Evolutionary conservation across 2,888 invertebrate species (phyloP), one percentile per base, ranked within the genome.

Genomic region (Erynnis tages): DNA sequence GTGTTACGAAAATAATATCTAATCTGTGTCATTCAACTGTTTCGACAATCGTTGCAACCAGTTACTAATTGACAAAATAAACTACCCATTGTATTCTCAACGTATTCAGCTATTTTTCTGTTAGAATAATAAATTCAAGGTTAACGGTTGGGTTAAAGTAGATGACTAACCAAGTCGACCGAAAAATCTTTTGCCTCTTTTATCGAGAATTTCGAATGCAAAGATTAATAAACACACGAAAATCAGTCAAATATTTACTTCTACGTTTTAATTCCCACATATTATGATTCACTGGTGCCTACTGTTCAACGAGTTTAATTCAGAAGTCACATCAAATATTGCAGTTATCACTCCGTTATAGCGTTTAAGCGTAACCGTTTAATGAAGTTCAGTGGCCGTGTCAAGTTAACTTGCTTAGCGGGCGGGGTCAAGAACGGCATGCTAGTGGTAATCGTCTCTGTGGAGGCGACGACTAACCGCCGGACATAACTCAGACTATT

Each of bases 401-500:
- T 37, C 17, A 47, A 37, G 23, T 47, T 41, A 27, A 47, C 27
- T 16, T 4, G n/a, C 30, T 30, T 27, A 29, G 16, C 41, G 10
- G 37, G 37, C 3, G 16, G 23, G 25, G 25, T 46, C 17, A 27
- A 46, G 32, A 35, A 25, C 35, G 16, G 34, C 14, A 45, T 45
- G 34, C 19, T 14, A 11, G 34, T 10, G 10, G 35, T 46, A 46
- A 46, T 46, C 35, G 35, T 45, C 17, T 25, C 27, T 29, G 29
- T 21, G 41, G 11, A 34, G 34, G 32, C 34, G 23, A 14, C 10
- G 43, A 19, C 23, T 10, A n/a, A 23, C 21, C 14, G 13, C 34
- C 35, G 45, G 45, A 46, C 45, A 46, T 46, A 46, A 46, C 35
- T 46, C 35, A 46, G 45, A 46, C 45, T n/a, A 25, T 25, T 46